phyloP scores from a whole-genome alignment of 37 sponge, comb jelly and placozoan genomes.

The Cladorhizidae sp. region DNA sequence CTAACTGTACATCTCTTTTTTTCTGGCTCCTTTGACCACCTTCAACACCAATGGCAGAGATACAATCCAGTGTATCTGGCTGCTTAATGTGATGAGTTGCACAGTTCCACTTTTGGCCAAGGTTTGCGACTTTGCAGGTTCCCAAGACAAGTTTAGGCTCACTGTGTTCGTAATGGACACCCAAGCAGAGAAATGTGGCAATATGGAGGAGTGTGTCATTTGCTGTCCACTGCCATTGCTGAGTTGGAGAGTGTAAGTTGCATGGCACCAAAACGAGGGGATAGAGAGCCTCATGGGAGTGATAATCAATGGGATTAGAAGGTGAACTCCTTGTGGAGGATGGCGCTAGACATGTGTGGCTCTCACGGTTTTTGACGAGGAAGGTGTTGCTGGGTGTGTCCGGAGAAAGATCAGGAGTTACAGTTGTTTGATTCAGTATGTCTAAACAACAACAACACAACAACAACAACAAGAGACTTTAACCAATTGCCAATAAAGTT shows the following conservation, averaged over 20 bases:
- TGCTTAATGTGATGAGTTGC: constrained; percentile 14
- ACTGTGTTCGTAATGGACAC: not conserved
- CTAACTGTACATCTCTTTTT: not conserved
- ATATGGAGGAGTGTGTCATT: constrained; percentile 16
- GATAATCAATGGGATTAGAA: not conserved
- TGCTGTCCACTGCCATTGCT: constrained; percentile 47
- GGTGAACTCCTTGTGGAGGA: not conserved
- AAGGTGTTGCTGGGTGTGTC: not conserved
- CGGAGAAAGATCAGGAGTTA: not conserved
- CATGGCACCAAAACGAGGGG: constrained; percentile 9
- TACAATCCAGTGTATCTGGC: not conserved
- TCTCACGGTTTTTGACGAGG: not conserved
- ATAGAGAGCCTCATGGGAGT: not conserved
- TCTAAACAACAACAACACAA: constrained; percentile 1
- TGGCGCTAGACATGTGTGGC: not conserved
- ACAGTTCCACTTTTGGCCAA: constrained; percentile 31
- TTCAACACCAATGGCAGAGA: not conserved
- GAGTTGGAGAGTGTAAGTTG: not conserved
- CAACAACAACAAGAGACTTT: not conserved
- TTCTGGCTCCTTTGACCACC: not conserved
- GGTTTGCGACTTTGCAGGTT: not conserved
- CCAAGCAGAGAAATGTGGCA: constrained; percentile 20
- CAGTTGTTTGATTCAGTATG: not conserved
- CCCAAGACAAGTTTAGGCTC: not conserved
- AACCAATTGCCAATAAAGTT: too few species aligned